Evolutionary conservation across 1,140 invertebrate genomes (phyloP).

Genomic region (Caerostris extrusa): DNA sequence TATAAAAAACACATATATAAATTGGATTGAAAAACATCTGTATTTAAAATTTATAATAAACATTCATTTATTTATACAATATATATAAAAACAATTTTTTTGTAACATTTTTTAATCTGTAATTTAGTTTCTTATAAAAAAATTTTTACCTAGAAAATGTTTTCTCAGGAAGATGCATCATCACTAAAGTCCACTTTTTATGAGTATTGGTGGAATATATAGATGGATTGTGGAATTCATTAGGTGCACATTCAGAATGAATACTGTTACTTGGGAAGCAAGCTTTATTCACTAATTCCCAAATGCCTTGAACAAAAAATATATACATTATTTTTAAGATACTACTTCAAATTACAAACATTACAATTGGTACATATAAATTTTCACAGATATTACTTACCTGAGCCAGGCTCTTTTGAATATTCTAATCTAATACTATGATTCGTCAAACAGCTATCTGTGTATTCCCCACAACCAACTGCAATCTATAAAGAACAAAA

Average conservation of each 20-base stretch:
- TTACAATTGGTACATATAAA: neutral
- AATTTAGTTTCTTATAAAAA: neutral
- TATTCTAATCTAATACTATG: slow-evolving; percentile 72
- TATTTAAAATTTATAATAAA: too few species aligned
- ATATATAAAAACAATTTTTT: too few species aligned
- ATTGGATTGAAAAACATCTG: too few species aligned
- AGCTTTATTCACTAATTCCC: slow-evolving; percentile 81
- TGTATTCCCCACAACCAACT: slow-evolving; percentile 69
- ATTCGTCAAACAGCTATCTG: slow-evolving; percentile 68
- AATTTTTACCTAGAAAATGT: slow-evolving; percentile 81
- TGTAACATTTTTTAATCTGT: too few species aligned
- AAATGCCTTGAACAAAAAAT: slow-evolving; percentile 43
- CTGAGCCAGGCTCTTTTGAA: slow-evolving; percentile 71
- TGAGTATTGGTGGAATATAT: slow-evolving; percentile 80
- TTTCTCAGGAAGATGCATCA: slow-evolving; percentile 81
- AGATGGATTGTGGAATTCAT: slow-evolving; percentile 81
- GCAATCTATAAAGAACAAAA: slow-evolving; percentile 56
- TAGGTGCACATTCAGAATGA: slow-evolving; percentile 81
- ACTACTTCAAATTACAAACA: neutral
- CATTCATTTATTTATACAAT: too few species aligned
- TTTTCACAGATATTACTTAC: slow-evolving; percentile 44
- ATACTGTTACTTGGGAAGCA: slow-evolving; percentile 80
- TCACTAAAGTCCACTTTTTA: slow-evolving; percentile 82
- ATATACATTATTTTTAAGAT: neutral
- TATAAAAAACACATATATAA: too few species aligned